A percentile compares a stretch with the other conserved stretches of the same genome.
Conservation (phyloP, 2,888 invertebrate species). For the Xylota segnis region DNA sequence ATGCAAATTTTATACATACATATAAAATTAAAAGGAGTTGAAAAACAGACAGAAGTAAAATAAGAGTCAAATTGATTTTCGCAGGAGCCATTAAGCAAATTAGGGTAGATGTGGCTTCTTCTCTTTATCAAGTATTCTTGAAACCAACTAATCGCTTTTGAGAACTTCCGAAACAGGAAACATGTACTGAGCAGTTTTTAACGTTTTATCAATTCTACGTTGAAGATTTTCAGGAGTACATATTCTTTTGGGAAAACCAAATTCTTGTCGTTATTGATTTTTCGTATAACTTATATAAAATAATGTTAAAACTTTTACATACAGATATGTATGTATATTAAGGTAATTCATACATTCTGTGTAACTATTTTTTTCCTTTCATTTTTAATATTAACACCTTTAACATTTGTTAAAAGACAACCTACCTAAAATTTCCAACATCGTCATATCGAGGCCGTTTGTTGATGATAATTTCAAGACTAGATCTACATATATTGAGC, state of each 20-base stretch:
- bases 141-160: conserved; percentile 47
- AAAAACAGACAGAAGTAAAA: conserved; percentile 52
- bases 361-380: no score
- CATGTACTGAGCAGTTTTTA: conserved; percentile 1
- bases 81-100: conserved; percentile 54
- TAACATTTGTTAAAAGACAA: no score
- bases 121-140: conserved; percentile 13
- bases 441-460: no score
- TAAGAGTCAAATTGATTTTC: conserved; percentile 59
- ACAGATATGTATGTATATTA: no score
- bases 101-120: conserved; percentile 47
- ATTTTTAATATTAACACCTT: no score
- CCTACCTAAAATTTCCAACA: no score
- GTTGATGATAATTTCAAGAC: no score
- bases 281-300: not conserved
- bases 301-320: no score
- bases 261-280: not conserved
- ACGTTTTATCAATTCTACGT: not conserved
- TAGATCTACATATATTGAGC: no score
- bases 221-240: not conserved
- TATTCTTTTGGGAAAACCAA: not conserved
- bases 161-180: conserved; percentile 4
- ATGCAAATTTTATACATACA: conserved; percentile 11
- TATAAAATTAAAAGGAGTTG: conserved; percentile 55
- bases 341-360: no score